These are phyloP conservation scores for Pempheris klunzingeri DNA, from an alignment of 2,797 vertebrate genomes.

Conservation along the genomic window DNA sequence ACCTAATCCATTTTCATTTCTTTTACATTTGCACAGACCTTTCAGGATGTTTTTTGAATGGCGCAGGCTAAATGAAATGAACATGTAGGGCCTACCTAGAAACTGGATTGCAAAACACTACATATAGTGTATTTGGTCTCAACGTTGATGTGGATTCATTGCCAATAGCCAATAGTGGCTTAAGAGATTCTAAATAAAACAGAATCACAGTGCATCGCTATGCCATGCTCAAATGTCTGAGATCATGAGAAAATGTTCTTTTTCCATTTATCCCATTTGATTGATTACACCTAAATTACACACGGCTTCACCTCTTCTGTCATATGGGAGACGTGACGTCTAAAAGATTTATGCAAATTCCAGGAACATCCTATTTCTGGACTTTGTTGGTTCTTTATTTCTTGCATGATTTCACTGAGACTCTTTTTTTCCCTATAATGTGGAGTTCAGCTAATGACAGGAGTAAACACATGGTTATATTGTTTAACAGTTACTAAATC, in stretches of 20 bases:
- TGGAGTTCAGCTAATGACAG: conserved; percentile 38
- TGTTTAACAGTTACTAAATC: conserved; percentile 57
- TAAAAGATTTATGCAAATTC: conserved; percentile 40
- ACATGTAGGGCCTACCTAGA: not conserved
- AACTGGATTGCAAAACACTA: not conserved
- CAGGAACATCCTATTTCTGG: conserved; percentile 1
- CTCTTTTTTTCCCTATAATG: not conserved
- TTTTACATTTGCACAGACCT: conserved; percentile 46
- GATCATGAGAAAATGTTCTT: not conserved
- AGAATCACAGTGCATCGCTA: not conserved
- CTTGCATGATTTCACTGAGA: conserved; percentile 11
- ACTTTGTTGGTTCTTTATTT: conserved; percentile 33
- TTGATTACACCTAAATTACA: conserved; percentile 27
- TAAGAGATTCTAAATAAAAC: conserved; percentile 8
- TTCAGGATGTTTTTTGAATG: not conserved
- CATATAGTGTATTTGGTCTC: not conserved
- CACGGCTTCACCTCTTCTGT: not conserved
- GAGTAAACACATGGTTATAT: conserved; percentile 53
- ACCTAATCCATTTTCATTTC: conserved; percentile 25
- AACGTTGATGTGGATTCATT: not conserved
- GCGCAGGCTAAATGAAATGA: not conserved
- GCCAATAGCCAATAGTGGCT: not conserved
- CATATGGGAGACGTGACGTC: not conserved
- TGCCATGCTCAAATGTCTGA: not conserved
- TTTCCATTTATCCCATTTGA: conserved; percentile 2